Percentiles rank a stretch among this genome's conserved stretches.
phyloP scores from a whole-genome alignment of 2,888 invertebrate species.

The Dendrolimus pini region DNA sequence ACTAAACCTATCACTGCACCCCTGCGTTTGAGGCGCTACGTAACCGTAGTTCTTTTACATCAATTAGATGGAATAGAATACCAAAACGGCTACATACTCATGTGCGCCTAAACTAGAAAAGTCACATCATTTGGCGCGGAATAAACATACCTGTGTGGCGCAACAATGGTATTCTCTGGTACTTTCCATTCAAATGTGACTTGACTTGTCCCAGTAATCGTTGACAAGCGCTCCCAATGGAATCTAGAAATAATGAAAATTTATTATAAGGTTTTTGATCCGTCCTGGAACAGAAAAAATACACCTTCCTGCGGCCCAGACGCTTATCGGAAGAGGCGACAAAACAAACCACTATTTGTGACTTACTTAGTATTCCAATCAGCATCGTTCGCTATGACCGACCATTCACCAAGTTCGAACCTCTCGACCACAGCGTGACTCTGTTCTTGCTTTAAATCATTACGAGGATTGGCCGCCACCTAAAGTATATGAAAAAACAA shows the following conservation, averaged over 20 bases:
- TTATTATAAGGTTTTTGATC: not conserved
- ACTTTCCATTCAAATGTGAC: slow-evolving; percentile 88
- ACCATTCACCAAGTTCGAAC: slow-evolving; percentile 74
- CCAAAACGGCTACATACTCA: no score
- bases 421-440: slow-evolving; percentile 81
- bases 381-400: slow-evolving; percentile 82
- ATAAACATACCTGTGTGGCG: slow-evolving; percentile 79
- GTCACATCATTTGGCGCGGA: not conserved
- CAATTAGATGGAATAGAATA: no score
- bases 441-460: slow-evolving; percentile 81
- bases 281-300: not conserved
- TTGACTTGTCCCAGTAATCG: slow-evolving; percentile 84
- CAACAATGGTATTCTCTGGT: slow-evolving; percentile 76
- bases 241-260: slow-evolving; percentile 76
- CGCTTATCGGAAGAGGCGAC: not conserved
- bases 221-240: slow-evolving; percentile 83
- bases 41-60: no score
- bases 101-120: not conserved
- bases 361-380: slow-evolving; percentile 87
- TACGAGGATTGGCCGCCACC: slow-evolving; percentile 85
- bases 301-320: no score
- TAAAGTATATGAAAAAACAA: slow-evolving; percentile 26
- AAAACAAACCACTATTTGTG: not conserved
- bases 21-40: no score
- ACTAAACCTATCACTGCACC: no score